phyloP scores from a whole-genome alignment of 2,113 vertebrate genomes.

The Coregonus clupeaformis region DNA sequence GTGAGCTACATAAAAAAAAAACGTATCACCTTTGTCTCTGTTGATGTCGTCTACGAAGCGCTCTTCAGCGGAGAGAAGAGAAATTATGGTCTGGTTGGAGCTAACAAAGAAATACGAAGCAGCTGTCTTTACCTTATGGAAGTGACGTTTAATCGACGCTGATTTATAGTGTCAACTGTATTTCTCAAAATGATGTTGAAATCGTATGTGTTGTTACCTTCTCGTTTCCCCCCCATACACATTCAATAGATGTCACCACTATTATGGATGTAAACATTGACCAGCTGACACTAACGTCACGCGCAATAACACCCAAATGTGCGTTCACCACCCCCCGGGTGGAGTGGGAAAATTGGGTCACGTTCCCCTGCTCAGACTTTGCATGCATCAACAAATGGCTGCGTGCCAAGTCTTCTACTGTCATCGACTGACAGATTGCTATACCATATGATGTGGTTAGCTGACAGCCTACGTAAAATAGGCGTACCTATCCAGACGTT shows the following conservation, averaged over 20 bases:
- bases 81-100: slow-evolving; percentile 1
- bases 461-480: no score
- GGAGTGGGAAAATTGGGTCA: no score
- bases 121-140: neutral
- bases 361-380: no score
- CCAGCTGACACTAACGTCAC: slow-evolving; percentile 62
- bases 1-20: neutral
- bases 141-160: neutral
- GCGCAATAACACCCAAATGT: slow-evolving; percentile 22
- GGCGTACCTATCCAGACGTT: no score
- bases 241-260: slow-evolving; percentile 29
- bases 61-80: neutral
- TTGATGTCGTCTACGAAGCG: neutral
- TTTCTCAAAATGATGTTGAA: slow-evolving; percentile 3
- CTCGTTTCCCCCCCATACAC: slow-evolving; percentile 21
- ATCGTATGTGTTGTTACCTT: slow-evolving; percentile 2
- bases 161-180: neutral
- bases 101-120: slow-evolving; percentile 26
- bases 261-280: slow-evolving; percentile 59
- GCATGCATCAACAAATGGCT: no score
- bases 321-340: neutral
- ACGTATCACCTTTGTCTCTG: neutral
- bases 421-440: no score
- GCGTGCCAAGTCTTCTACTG: no score
- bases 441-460: no score